phyloP scores from a whole-genome alignment of 23 tunicate species.

The Styela clava region DNA sequence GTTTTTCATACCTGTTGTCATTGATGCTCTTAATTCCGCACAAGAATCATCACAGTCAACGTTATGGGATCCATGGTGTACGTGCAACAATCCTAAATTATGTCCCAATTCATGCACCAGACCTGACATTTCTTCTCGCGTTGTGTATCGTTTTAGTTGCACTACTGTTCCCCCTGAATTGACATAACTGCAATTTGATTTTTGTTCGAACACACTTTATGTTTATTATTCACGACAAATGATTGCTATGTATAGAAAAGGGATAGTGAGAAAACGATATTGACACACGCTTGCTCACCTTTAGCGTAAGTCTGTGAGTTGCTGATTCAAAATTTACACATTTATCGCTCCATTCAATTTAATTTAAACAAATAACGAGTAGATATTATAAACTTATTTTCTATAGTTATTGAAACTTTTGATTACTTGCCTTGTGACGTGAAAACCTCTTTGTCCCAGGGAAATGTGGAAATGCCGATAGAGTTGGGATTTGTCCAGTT shows the following conservation, averaged over 20 bases:
- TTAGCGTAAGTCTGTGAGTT: no score
- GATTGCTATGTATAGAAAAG: no score
- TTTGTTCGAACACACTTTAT: background rate
- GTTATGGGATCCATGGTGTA: conserved; percentile 26
- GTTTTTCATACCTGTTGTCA: conserved; percentile 31
- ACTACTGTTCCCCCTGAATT: conserved; percentile 32
- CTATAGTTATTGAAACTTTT: no score
- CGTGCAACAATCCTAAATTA: conserved; percentile 35
- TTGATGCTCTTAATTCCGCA: conserved; percentile 22
- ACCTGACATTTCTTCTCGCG: conserved; percentile 28
- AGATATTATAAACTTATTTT: no score
- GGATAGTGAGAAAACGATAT: no score
- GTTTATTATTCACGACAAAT: no score
- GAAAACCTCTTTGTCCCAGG: conserved; percentile 40
- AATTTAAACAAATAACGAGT: no score
- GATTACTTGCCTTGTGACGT: conserved; percentile 24
- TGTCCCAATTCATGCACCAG: conserved; percentile 36
- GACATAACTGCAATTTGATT: background rate
- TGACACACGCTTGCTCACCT: no score
- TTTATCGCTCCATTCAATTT: no score
- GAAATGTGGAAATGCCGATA: conserved; percentile 31
- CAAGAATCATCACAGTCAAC: conserved; percentile 25
- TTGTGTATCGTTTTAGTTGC: conserved; percentile 30
- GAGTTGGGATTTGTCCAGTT: conserved; percentile 44
- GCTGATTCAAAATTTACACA: no score